A percentile compares a stretch with the other conserved stretches of the same genome.
phyloP scores from a whole-genome alignment of 2,888 invertebrate genomes.

The Trichopoda pennipes region DNA sequence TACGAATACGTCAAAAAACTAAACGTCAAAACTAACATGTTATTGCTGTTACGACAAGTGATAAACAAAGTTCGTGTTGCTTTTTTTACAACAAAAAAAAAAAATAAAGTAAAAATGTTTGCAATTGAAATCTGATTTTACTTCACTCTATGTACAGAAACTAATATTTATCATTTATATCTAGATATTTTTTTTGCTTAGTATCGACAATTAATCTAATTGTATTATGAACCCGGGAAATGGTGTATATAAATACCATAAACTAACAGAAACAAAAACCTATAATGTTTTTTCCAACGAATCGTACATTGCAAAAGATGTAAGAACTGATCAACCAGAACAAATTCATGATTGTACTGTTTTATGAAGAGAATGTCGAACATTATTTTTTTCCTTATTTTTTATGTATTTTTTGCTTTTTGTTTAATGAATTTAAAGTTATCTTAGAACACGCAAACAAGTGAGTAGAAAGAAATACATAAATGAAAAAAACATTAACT shows the following conservation, averaged over 20 bases:
- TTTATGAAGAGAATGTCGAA: slow-evolving; percentile 32
- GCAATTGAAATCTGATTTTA: too few relatives aligned
- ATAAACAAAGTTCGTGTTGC: too few relatives aligned
- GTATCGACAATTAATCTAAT: too few relatives aligned
- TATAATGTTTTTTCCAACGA: slow-evolving; percentile 17
- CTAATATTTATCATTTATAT: too few relatives aligned
- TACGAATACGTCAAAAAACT: too few relatives aligned
- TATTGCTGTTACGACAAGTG: too few relatives aligned
- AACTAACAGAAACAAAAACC: slow-evolving; percentile 1
- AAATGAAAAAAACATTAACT: background rate
- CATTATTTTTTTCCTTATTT: background rate
- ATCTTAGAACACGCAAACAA: slow-evolving; percentile 27
- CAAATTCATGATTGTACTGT: slow-evolving; percentile 4
- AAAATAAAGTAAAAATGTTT: too few relatives aligned
- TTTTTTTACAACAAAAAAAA: too few relatives aligned
- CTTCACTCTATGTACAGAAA: too few relatives aligned
- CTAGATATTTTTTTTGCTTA: too few relatives aligned
- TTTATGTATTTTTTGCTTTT: background rate
- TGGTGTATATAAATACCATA: slow-evolving; percentile 9
- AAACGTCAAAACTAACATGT: too few relatives aligned
- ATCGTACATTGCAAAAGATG: slow-evolving; percentile 30
- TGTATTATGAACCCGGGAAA: too few relatives aligned
- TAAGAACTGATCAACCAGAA: slow-evolving; percentile 37
- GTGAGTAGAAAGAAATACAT: background rate
- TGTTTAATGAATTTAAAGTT: background rate